Percentiles rank a stretch among this genome's conserved stretches.
phyloP scores from a whole-genome alignment of 2,113 vertebrate species.

The Corythornis vintsioides region DNA sequence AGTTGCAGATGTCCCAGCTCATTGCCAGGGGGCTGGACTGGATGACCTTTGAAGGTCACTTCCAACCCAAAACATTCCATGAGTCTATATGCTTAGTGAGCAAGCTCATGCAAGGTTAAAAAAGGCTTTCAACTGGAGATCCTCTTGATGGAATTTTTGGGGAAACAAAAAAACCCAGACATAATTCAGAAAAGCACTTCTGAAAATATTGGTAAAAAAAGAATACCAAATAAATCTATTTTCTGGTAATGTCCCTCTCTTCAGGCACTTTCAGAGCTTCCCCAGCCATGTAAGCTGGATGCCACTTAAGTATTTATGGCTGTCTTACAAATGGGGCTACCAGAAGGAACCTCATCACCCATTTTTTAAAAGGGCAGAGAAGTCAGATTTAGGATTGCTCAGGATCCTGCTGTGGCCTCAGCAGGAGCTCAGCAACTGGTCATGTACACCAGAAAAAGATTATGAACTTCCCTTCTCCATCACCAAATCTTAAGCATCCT shows the following conservation, averaged over 20 bases:
- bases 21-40: not conserved
- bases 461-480: not conserved
- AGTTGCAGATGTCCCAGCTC: not conserved
- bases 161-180: not conserved
- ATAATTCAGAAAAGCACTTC: not conserved
- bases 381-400: not conserved
- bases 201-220: not conserved
- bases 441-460: accelerated
- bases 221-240: not conserved
- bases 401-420: not conserved
- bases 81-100: not conserved
- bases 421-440: not conserved
- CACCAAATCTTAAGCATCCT: not conserved
- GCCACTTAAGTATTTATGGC: not conserved
- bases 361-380: not conserved
- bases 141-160: not conserved
- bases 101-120: not conserved
- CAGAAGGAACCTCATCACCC: not conserved
- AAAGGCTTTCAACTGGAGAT: not conserved
- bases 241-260: not conserved
- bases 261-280: not conserved
- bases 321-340: not conserved
- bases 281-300: not conserved
- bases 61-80: not conserved
- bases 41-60: not conserved